Base-by-base conservation (phyloP, 2,113 vertebrate genomes). In the sheep (Ovis aries) region DNA sequence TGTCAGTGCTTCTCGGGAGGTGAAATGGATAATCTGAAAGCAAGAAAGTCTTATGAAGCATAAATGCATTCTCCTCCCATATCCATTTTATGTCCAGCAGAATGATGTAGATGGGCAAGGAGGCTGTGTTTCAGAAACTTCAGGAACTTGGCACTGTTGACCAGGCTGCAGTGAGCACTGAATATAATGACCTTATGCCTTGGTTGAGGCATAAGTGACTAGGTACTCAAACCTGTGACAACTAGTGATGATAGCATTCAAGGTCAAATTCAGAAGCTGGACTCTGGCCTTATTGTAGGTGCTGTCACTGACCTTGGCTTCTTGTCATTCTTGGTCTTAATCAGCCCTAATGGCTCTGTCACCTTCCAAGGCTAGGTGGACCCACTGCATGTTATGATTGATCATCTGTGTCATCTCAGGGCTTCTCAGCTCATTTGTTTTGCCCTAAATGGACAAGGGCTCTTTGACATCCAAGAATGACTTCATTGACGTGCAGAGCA, bases 351-450 rank as follows among this genome's bases (percentile, higher is more conserved):
- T 64, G 59, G 88, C 93, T 97, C 87, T 74, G 45, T 92, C 97
- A 95, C 81, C 90, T 97, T 96, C 53, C 90, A 91, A 82, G 90
- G n/a, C 80, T 10, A 29, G 88, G 95, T 85, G 82, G 94, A 74
- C 87, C 60, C 95, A 88, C 16, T 36, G 67, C 40, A 6, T 10
- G 9, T 33, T 71, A 15, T 98, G 95, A 97, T 97, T 71, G 81
- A 97, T 97, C 5, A 1, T 52, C 83, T 25, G 53, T 97, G 96
- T 95, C 97, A 88, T 91, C 83, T 96, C 87, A 78, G 94, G 55
- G 53, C 86, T 96, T 95, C 84, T 77, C 95, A 64, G 84, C 83
- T 91, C 78, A 96, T 97, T 98, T 93, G 36, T 98, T 97, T 94
- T 36, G 43, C 27, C 81, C 89, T 98, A 90, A 98, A 90, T 52